Base-by-base conservation (phyloP, 2,888 invertebrate species). In the Entomobrya proxima region DNA sequence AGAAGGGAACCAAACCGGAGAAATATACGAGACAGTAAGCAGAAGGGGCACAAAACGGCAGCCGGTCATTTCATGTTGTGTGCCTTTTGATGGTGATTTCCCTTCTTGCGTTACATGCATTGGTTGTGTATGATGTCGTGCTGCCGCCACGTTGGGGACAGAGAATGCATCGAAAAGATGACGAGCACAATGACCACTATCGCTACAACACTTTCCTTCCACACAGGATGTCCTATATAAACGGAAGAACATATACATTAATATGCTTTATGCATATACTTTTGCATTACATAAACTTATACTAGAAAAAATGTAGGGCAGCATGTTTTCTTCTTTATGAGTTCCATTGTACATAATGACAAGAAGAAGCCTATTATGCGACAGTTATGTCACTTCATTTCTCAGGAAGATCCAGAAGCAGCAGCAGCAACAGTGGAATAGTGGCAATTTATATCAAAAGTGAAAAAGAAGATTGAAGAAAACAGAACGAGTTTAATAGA, bases 341-440 rank as follows among this genome's bases (percentile, higher is more conserved):
- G 58, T 5, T 15, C 37, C 55, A 55, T 55, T 76, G 76, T 37
- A 44, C 37, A 24, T 74, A 76, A 76, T 55, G 78, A 55, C 77
- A 24, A 35, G 24, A 30, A 78, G 64, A 21, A 72, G 24, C 55
- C 72, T 80, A 72, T 80, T 80, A 80, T 72, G 80, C 40, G 72
- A 80, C 80, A 80, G 80, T 80, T 80, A 80, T 80, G 80, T 37
- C 55, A 72, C 69, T 80, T 80, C 72, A 80, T 80, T 80, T 80
- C 32, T 32, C 21, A 58, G 24, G 13, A 15, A 50, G 50, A 32
- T 74, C 18, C 47, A 37, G 11, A 11, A 21, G 55, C 3, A 72
- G 27, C 27, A 58, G 15, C 30, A 40, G 52, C 64, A 67, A 13
- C 24, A 76, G 37, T 47, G 55, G 37, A 55, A 40, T 35, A 58